phyloP scores from a whole-genome alignment of 2,797 vertebrate genomes.

The Taenioides sp. region DNA sequence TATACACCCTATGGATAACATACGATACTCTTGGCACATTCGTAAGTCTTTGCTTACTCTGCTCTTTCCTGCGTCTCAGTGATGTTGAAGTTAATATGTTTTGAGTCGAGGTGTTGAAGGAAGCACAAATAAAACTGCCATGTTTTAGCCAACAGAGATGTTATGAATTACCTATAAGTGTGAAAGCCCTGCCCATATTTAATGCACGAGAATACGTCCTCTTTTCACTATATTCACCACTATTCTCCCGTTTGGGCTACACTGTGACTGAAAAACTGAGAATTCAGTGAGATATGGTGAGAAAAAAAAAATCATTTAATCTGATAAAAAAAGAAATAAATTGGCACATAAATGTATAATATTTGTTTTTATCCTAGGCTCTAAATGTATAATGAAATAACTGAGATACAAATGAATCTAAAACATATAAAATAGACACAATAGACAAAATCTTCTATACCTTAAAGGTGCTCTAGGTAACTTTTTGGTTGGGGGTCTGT shows the following conservation, averaged over 20 bases:
- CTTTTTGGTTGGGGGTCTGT: too few relatives aligned
- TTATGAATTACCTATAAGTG: conserved; percentile 71
- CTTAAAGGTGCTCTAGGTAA: too few relatives aligned
- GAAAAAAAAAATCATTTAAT: background rate
- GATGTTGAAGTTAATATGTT: conserved; percentile 8
- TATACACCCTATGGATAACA: background rate
- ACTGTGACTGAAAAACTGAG: conserved; percentile 29
- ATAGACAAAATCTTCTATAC: too few relatives aligned
- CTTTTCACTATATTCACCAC: conserved; percentile 44
- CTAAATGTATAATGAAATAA: background rate
- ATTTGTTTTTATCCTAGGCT: background rate
- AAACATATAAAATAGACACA: too few relatives aligned
- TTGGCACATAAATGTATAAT: background rate
- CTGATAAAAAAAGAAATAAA: background rate
- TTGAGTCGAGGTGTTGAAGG: conserved; percentile 23
- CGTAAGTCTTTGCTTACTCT: conserved; percentile 8
- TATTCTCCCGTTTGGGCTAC: conserved; percentile 37
- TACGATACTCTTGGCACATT: background rate
- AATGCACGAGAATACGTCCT: conserved; percentile 65
- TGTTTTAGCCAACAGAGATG: conserved; percentile 48
- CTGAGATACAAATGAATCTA: too few relatives aligned
- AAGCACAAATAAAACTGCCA: conserved; percentile 38
- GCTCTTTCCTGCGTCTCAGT: background rate
- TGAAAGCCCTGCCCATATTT: conserved; percentile 64
- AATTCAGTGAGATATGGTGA: background rate